A percentile compares a stretch with the other conserved stretches of the same genome.
Evolutionary conservation across 2,888 invertebrate species (phyloP).

Genomic region (Dysmachus trigonus): DNA sequence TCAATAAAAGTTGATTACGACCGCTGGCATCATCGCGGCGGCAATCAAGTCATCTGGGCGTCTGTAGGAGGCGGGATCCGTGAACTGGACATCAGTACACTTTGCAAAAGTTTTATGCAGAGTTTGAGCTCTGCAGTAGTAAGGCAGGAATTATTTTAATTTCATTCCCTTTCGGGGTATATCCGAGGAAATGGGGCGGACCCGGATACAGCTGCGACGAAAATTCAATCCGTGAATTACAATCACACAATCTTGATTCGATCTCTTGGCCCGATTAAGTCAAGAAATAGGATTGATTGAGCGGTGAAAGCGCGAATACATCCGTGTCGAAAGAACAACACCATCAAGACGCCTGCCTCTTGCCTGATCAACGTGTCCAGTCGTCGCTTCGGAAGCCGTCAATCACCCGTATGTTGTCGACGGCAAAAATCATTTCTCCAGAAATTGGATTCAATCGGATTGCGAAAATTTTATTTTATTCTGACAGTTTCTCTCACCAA

Average conservation of each 20-base stretch:
- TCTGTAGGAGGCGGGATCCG: background rate
- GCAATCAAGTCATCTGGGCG: conserved; percentile 24
- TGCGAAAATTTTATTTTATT: background rate
- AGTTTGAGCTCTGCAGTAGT: background rate
- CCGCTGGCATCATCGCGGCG: background rate
- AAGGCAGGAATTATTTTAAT: background rate
- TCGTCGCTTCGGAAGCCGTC: background rate
- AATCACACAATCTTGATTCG: background rate
- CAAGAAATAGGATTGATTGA: background rate
- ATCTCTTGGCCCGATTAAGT: background rate
- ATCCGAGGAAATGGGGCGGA: background rate
- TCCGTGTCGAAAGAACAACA: background rate
- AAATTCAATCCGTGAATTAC: background rate
- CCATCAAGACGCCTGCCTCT: background rate
- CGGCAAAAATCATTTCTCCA: background rate
- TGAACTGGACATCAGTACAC: background rate
- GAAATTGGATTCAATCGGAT: background rate
- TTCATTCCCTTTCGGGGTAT: background rate
- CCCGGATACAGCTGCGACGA: background rate
- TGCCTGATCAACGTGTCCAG: background rate
- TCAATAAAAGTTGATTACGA: background rate
- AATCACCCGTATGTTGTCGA: background rate
- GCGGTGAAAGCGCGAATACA: background rate
- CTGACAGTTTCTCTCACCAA: background rate
- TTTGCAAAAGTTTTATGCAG: background rate